Percentiles rank a stretch among this genome's conserved stretches.
These are phyloP conservation scores for Onychostruthus taczanowskii DNA, from an alignment of 2,113 vertebrate genomes.

Conservation along the genomic window DNA sequence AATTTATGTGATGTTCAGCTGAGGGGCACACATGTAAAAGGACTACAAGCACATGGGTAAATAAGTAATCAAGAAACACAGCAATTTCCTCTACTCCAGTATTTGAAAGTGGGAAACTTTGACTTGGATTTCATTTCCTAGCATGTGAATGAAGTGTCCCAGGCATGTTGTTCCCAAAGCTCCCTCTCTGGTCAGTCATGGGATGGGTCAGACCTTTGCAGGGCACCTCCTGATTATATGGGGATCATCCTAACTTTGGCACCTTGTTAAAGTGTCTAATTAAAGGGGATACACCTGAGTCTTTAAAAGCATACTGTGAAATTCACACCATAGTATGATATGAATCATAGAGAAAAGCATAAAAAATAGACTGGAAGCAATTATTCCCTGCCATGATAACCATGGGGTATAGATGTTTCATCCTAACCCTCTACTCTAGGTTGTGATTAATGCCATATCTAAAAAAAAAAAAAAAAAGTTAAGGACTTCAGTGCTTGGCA, in stretches of 20 bases:
- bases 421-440: neutral
- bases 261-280: neutral
- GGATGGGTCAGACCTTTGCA: neutral
- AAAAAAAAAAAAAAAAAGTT: neutral
- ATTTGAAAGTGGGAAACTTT: neutral
- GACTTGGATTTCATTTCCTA: neutral
- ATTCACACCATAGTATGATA: neutral
- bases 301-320: neutral
- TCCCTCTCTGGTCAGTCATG: neutral
- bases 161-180: neutral
- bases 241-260: neutral
- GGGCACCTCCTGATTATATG: neutral
- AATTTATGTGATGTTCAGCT: neutral
- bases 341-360: neutral
- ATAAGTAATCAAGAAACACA: neutral
- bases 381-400: neutral
- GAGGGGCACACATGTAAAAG: neutral
- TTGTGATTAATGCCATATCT: neutral
- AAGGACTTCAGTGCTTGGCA: neutral
- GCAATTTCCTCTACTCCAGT: neutral
- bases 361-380: neutral
- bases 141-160: neutral
- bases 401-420: neutral
- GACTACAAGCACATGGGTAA: neutral
- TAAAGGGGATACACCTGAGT: neutral